Percentiles rank a stretch among this genome's conserved stretches.
These are phyloP conservation scores for Crotalus horridus DNA, from an alignment of 2,113 vertebrate genomes.

Conservation along the genomic window DNA sequence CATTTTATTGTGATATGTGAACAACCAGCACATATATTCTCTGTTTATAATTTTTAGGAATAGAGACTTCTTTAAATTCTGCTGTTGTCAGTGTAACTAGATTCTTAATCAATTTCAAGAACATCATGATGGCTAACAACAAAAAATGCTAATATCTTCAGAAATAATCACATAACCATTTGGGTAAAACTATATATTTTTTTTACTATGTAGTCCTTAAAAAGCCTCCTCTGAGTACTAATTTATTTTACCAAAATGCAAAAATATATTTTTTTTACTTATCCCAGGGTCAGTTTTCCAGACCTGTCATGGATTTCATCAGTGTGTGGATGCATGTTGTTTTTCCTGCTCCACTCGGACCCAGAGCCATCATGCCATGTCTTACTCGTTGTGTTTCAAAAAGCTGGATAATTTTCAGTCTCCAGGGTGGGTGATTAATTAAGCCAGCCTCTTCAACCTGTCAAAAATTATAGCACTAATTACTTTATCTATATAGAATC, in stretches of 20 bases:
- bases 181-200: not conserved
- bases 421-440: conserved; percentile 91
- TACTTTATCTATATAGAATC: not conserved
- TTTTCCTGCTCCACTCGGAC: conserved; percentile 94
- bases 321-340: conserved; percentile 88
- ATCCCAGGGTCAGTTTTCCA: not conserved
- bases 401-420: conserved; percentile 91
- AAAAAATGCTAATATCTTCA: not conserved
- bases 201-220: not conserved
- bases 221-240: not conserved
- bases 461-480: not conserved
- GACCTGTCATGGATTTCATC: conserved; percentile 93
- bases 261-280: not conserved
- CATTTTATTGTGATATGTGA: not conserved
- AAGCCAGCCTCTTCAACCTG: conserved; percentile 87
- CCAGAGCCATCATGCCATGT: conserved; percentile 93
- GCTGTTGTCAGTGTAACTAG: not conserved
- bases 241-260: not conserved
- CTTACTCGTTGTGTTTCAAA: conserved; percentile 92
- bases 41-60: not conserved
- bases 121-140: not conserved
- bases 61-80: not conserved
- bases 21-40: not conserved
- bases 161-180: not conserved
- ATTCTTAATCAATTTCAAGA: not conserved